These are phyloP conservation scores for Perdita meconis DNA, from an alignment of 2,888 invertebrate species.

Conservation along the genomic window DNA sequence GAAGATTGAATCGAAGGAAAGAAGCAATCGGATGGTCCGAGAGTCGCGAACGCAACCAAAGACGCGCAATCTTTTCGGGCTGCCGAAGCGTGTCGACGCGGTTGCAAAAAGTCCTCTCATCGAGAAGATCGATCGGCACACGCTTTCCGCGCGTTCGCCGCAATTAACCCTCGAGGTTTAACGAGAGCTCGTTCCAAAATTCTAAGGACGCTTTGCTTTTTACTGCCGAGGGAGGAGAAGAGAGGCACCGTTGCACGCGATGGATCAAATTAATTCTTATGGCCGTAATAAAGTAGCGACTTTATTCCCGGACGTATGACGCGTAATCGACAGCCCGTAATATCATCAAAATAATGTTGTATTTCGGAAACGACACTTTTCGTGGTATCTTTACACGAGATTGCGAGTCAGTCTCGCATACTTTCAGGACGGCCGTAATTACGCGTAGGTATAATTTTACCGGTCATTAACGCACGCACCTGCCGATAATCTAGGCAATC, in stretches of 20 bases:
- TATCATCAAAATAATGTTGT: slow-evolving; percentile 33
- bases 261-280: slow-evolving; percentile 22
- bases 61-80: slow-evolving; percentile 27
- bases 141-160: slow-evolving; percentile 31
- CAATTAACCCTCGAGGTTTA: slow-evolving; percentile 22
- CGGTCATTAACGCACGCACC: slow-evolving; percentile 69
- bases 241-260: background rate
- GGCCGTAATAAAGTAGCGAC: background rate
- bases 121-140: slow-evolving; percentile 32
- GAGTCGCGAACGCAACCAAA: slow-evolving; percentile 49
- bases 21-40: slow-evolving; percentile 57
- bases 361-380: slow-evolving; percentile 60
- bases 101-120: slow-evolving; percentile 33
- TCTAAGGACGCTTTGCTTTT: slow-evolving; percentile 7
- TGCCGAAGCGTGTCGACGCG: slow-evolving; percentile 55
- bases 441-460: slow-evolving; percentile 66
- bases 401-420: slow-evolving; percentile 39
- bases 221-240: no score
- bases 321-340: slow-evolving; percentile 23
- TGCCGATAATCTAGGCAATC: slow-evolving; percentile 73
- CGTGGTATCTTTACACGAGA: slow-evolving; percentile 51
- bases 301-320: slow-evolving; percentile 18
- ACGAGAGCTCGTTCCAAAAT: slow-evolving; percentile 16
- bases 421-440: slow-evolving; percentile 65
- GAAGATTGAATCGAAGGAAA: slow-evolving; percentile 60